phyloP scores from a whole-genome alignment of 2,797 vertebrate genomes.

The Brotogeris chrysoptera region DNA sequence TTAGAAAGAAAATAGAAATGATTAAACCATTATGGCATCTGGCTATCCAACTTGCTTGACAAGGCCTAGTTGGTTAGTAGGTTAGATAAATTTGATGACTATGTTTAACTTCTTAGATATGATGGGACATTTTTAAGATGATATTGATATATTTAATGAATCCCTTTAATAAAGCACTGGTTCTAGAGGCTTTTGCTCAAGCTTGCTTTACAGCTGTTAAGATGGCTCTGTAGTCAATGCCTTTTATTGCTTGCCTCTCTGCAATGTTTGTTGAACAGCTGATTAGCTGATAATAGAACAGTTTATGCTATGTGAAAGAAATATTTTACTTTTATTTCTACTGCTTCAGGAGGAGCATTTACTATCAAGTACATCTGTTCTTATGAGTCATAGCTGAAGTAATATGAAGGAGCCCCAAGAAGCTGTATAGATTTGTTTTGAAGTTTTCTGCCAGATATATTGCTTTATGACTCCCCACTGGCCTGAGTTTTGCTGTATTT shows the following conservation, averaged over 20 bases:
- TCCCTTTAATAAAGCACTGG: background rate
- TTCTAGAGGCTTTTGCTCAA: constrained; percentile 12
- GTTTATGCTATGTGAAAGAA: background rate
- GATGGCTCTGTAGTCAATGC: background rate
- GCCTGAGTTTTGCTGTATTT: constrained; percentile 11
- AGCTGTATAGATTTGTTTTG: background rate
- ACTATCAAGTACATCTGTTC: constrained; percentile 14
- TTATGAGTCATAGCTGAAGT: constrained; percentile 8
- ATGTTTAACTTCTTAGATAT: background rate
- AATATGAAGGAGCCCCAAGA: background rate
- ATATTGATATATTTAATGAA: background rate
- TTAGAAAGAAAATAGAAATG: background rate
- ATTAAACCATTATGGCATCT: background rate
- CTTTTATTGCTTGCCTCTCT: constrained; percentile 35
- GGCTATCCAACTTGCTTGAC: background rate
- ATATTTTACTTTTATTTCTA: constrained; percentile 28
- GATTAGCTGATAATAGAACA: constrained; percentile 21
- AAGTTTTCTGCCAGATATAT: background rate
- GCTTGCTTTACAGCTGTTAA: constrained; percentile 32
- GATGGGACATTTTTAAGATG: background rate
- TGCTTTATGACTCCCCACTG: background rate
- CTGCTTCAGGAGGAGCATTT: constrained; percentile 7
- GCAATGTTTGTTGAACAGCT: constrained; percentile 16
- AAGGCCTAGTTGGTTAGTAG: background rate
- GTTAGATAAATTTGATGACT: background rate